Base-by-base conservation (phyloP, 2,797 vertebrate genomes). In the Erethizon dorsatum region DNA sequence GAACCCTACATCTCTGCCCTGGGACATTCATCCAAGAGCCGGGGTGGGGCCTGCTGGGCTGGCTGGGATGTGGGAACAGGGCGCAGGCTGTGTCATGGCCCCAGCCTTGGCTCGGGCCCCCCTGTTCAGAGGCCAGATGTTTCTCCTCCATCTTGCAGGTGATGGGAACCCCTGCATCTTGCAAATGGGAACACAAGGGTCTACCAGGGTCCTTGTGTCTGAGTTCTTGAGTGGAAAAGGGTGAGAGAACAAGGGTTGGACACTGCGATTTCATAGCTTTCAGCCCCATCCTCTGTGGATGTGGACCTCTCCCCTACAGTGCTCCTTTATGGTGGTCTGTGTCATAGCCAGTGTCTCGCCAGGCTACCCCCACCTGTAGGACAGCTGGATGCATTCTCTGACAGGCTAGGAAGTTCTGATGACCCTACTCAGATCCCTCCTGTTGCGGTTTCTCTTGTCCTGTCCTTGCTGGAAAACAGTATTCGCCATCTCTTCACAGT, bases 401-500 rank as follows among this genome's bases (percentile, higher is more conserved):
- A 37, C 31, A 45, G 57, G 37, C 4, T 17, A 63, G 88, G 84
- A 67, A 45, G 71, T 24, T 71, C 91, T 22, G 61, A 17, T 24
- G 77, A 54, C 45, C 45, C 65, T 26, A 4, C 3, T 57, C 69
- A 18, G 6, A 6, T 2, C 71, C 13, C 26, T 63, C 71, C 67
- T 41, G 63, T 92, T 87, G 41, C 20, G 17, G 17, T 69, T 71
- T 50, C 83, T 82, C 67, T 56, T 50, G 31, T 28, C 85, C 85
- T 63, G 67, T 52, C 91, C 56, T 83, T 75, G 33, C 90, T 92
- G 88, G 95, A 69, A 50, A 22, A 69, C 31, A 82, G 33, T 82
- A 73, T 54, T 90, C 61, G 79, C 87, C 82, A 28, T 75, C 88
- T 97, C 90, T 61, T 88, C 57, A 4, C 2, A 57, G 33, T 2